phyloP scores from a whole-genome alignment of 2,797 vertebrate species.

The Lacerta viridis region DNA sequence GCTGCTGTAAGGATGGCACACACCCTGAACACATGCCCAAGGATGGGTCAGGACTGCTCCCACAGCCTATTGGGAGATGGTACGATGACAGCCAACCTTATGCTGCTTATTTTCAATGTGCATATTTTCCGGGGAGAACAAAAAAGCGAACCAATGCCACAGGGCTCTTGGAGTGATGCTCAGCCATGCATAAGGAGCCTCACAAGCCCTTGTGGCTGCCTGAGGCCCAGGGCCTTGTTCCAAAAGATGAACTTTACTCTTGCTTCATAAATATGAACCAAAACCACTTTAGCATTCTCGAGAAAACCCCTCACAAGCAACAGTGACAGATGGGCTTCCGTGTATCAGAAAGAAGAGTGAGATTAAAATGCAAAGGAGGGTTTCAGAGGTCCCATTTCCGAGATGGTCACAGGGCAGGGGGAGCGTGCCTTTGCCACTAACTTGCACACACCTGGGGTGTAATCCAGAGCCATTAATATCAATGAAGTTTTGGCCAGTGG shows the following conservation, averaged over 20 bases:
- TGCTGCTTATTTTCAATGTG: background rate
- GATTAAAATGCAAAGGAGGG: background rate
- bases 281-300: background rate
- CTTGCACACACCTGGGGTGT: background rate
- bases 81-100: background rate
- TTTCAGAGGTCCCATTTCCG: background rate
- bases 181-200: slow-evolving; percentile 1
- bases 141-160: background rate
- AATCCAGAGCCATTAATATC: background rate
- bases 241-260: background rate
- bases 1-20: background rate
- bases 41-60: background rate
- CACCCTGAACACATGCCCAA: background rate
- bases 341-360: no score
- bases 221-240: background rate
- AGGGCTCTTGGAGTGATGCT: background rate
- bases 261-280: background rate
- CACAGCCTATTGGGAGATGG: background rate
- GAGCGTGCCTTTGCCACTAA: background rate
- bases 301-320: background rate
- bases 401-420: background rate
- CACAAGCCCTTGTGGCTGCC: background rate
- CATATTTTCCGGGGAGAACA: background rate
- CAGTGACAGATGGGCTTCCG: background rate
- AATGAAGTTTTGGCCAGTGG: background rate